Conservation (phyloP, 64 coral and sea anemone genomes). For the Exaiptasia diaphana region DNA sequence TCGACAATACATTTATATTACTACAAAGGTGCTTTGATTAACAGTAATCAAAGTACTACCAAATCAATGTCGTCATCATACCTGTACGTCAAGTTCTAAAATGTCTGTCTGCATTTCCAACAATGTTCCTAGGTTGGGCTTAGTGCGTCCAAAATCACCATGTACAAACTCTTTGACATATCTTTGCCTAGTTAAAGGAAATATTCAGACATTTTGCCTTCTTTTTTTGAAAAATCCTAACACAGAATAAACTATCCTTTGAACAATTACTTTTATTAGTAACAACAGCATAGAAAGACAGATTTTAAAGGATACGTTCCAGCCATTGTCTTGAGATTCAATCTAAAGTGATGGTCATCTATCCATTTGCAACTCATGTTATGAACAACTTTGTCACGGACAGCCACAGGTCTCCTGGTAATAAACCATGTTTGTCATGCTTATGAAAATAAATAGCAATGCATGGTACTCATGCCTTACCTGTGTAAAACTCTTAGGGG, state of each 20-base stretch:
- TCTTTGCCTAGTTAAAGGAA: conserved; percentile 62
- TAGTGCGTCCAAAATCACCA: conserved; percentile 93
- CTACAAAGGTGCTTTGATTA: background rate
- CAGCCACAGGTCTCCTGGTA: conserved; percentile 79
- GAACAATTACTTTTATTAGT: too few relatives aligned
- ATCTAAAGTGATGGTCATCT: conserved; percentile 67
- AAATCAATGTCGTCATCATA: conserved; percentile 3
- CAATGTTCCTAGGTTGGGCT: conserved; percentile 69
- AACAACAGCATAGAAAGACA: too few relatives aligned
- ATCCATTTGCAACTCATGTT: conserved; percentile 61
- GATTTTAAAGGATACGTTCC: conserved; percentile 93
- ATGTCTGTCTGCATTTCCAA: conserved; percentile 78
- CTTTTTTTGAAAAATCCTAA: too few relatives aligned
- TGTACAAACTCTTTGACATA: conserved; percentile 99
- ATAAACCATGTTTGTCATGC: conserved; percentile 1
- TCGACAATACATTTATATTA: background rate
- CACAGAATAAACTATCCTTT: too few relatives aligned
- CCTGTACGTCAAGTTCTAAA: conserved; percentile 90
- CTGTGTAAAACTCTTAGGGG: conserved; percentile 89
- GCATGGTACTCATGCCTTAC: conserved; percentile 11
- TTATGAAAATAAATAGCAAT: background rate
- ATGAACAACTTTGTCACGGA: conserved; percentile 64
- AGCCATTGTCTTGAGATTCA: conserved; percentile 83
- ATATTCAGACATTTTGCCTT: too few relatives aligned
- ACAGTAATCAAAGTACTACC: background rate